phyloP scores from a whole-genome alignment of 2,888 invertebrate genomes.

The Parascotia fuliginaria region DNA sequence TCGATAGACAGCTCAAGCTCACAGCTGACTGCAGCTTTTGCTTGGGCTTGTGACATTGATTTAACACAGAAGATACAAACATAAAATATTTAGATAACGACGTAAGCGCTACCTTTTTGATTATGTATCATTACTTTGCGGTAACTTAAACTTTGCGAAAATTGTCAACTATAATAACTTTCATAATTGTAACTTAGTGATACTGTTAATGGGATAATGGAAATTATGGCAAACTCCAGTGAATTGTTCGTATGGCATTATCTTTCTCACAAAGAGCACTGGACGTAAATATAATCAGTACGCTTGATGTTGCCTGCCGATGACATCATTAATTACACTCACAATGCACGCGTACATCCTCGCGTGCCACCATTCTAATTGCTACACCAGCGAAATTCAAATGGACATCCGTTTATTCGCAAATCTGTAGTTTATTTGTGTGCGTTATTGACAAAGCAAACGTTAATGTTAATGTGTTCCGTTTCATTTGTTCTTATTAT shows the following conservation, averaged over 20 bases:
- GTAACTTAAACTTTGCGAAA: no score
- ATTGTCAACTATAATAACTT: no score
- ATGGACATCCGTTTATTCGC: slow-evolving; percentile 6
- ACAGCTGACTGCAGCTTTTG: no score
- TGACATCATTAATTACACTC: slow-evolving; percentile 1
- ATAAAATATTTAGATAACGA: no score
- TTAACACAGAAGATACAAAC: no score
- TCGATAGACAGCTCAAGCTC: no score
- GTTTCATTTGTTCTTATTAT: neutral
- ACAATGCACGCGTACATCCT: neutral
- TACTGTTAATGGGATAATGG: no score
- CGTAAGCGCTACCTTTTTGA: no score
- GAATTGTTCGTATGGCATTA: neutral
- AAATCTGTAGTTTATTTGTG: neutral
- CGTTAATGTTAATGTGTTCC: neutral
- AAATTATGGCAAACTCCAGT: neutral
- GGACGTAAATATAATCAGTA: neutral
- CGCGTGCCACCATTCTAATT: slow-evolving; percentile 1
- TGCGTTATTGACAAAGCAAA: neutral
- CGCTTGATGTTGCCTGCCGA: neutral
- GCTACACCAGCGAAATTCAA: slow-evolving; percentile 1
- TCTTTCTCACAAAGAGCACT: neutral
- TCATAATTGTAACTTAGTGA: no score
- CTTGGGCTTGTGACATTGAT: no score
- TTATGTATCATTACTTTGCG: no score